Conservation (phyloP, 2,888 invertebrate species). For the Nomada fucata region DNA sequence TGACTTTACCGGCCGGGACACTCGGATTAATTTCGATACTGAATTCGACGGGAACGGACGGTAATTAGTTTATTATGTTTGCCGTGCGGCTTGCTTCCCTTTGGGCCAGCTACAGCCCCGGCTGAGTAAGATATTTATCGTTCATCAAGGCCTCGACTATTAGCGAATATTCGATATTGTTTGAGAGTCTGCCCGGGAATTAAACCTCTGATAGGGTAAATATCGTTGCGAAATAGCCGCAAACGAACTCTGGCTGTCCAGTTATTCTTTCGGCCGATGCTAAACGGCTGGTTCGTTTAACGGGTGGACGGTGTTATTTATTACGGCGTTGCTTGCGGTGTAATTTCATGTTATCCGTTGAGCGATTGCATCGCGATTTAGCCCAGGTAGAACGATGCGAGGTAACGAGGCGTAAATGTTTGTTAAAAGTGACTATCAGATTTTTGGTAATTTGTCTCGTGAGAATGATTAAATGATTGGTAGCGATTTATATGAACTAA, state of each 20-base stretch:
- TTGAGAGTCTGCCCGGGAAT: constrained; percentile 15
- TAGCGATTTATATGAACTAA: neutral
- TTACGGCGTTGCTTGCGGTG: neutral
- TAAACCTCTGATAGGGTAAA: constrained; percentile 8
- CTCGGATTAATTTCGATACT: constrained; percentile 64
- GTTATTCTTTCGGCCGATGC: neutral
- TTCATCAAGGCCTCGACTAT: constrained; percentile 33
- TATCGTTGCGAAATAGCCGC: neutral
- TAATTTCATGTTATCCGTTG: neutral
- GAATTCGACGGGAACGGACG: constrained; percentile 38
- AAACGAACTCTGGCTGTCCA: neutral
- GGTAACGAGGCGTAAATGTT: neutral
- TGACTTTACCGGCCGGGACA: constrained; percentile 52
- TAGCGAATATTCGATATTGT: constrained; percentile 42
- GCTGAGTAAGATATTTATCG: constrained; percentile 46
- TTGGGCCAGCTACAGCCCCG: neutral
- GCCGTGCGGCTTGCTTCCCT: constrained; percentile 37
- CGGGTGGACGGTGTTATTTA: neutral
- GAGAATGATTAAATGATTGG: neutral
- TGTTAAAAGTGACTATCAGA: neutral
- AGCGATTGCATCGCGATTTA: neutral
- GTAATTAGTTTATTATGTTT: constrained; percentile 61
- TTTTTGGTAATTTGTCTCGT: neutral
- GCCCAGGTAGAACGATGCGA: no score
- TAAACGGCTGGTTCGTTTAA: no score